Evolutionary conservation across 2,888 invertebrate genomes (phyloP), one percentile per base, ranked within the genome.

Genomic region (Sipha maydis): DNA sequence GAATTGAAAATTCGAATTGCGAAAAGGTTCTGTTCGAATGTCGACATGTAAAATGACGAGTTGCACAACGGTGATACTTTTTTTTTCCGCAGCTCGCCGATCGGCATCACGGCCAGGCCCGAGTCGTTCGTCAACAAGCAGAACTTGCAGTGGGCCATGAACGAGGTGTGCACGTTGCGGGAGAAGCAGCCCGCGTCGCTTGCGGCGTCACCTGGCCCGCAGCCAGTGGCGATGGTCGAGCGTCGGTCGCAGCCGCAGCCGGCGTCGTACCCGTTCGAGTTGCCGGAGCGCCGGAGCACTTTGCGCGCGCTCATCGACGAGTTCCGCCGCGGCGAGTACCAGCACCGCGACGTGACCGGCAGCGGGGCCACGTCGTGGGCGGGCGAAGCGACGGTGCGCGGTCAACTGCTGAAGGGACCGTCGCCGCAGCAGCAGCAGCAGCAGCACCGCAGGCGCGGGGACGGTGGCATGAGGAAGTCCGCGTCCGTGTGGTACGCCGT

Each of bases 91-190:
- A 88, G 90, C 34, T 95, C 96, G 0, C 97, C 97, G 92, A 97
- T 97, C 90, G 97, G 97, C 0, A 94, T 94, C 54, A 95, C 96
- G 91, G 95, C 94, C 90, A 95, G 93, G 90, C 93, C 94, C 14
- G 94, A 94, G 89, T 95, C 96, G 0, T 94, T 95, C 91, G 95
- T 94, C 91, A 95, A 95, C 91, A 95, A 96, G 90, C 95, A 95
- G 91, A 95, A 95, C 91, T 92, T 97, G 67, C 95, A 95, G 91
- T 94, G 93, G 90, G 97, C 97, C 4, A 97, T 97, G 93, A 94
- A 95, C 17, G 95, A 96, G 91, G 96, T 83, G 25, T 83, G 77
- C 69, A 73, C 75, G 25, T 4, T 77, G 25, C 77, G 89, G 3
- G 77, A 28, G n/a, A 89, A 89, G 31, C 31, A 1, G 25, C 8